Conservation (phyloP, 2,797 vertebrate genomes). For the Glyptemys insculpta region DNA sequence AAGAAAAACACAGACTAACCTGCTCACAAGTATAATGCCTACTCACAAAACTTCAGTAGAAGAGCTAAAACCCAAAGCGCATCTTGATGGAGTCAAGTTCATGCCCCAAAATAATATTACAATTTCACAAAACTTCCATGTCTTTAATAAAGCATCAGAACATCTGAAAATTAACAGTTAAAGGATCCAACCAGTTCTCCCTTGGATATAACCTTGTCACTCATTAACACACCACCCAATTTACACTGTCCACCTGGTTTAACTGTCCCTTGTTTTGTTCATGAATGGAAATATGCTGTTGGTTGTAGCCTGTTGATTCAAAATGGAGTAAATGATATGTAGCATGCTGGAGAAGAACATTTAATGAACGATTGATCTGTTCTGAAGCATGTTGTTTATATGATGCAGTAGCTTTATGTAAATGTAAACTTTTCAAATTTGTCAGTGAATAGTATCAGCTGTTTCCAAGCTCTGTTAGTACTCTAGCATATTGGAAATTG, state of each 20-base stretch:
- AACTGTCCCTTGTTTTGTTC: neutral
- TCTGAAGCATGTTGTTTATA: neutral
- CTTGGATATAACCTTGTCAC: neutral
- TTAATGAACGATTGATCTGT: neutral
- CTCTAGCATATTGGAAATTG: neutral
- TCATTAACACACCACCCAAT: neutral
- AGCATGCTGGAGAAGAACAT: neutral
- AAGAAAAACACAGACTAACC: neutral
- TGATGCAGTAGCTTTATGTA: neutral
- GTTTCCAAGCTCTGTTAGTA: neutral
- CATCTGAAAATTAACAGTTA: neutral
- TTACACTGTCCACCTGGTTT: neutral
- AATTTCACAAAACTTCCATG: neutral
- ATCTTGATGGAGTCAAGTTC: neutral
- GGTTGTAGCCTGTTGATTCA: too few relatives aligned
- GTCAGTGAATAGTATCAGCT: neutral
- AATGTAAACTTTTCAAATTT: neutral
- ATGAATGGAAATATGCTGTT: neutral
- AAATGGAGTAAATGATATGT: neutral
- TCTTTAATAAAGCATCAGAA: neutral
- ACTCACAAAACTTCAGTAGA: neutral
- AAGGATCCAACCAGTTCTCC: neutral
- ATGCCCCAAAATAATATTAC: neutral
- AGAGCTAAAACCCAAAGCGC: neutral
- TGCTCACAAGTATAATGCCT: neutral